Conservation (phyloP, 2,888 invertebrate species). For the Limenitis camilla region DNA sequence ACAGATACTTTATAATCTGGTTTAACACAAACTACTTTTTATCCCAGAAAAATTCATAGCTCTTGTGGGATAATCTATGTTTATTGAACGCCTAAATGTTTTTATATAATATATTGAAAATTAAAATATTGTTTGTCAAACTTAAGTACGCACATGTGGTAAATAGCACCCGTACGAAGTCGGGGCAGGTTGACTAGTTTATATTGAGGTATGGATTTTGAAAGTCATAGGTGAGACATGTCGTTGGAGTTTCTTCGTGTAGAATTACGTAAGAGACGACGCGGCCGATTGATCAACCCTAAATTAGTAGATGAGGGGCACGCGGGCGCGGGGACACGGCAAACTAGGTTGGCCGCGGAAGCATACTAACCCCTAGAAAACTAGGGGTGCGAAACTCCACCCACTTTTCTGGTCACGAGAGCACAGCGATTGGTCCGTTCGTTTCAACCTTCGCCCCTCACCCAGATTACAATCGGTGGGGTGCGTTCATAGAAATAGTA, state of each 20-base stretch:
- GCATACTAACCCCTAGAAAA: constrained; percentile 76
- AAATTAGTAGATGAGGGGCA: constrained; percentile 64
- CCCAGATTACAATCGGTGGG: constrained; percentile 74
- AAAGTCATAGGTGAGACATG: no score
- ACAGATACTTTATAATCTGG: no score
- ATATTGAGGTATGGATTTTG: no score
- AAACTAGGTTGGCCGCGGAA: constrained; percentile 75
- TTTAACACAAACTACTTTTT: no score
- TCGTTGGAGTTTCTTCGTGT: constrained; percentile 32
- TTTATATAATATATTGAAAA: no score
- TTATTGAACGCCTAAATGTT: not conserved
- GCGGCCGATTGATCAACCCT: constrained; percentile 70
- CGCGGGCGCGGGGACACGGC: constrained; percentile 52
- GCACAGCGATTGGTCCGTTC: constrained; percentile 71
- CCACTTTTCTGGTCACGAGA: constrained; percentile 73
- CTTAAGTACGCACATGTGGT: no score
- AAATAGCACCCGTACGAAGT: not conserved
- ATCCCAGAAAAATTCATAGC: no score
- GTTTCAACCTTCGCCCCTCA: constrained; percentile 65
- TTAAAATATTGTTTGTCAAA: no score
- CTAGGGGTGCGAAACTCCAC: constrained; percentile 75
- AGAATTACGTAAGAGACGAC: constrained; percentile 57
- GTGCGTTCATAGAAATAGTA: constrained; percentile 73
- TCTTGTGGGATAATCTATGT: not conserved
- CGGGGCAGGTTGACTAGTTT: no score